Evolutionary conservation across 2,888 invertebrate species (phyloP).

Genomic region (Xestia c-nigrum): DNA sequence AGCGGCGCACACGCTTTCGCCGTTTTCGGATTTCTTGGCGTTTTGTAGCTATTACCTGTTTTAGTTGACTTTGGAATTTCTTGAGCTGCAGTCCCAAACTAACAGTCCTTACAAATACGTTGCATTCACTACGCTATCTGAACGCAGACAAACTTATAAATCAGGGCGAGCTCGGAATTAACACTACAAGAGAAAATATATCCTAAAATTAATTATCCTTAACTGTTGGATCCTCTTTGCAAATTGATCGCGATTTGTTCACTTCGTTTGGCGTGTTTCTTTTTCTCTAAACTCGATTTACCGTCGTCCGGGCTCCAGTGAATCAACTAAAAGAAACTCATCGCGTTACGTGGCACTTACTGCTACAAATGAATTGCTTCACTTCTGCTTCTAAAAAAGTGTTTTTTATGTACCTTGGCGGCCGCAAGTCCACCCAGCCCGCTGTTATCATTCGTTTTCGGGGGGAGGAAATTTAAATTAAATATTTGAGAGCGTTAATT

Average conservation of each 20-base stretch:
- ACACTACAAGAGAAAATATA: constrained; percentile 60
- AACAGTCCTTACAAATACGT: constrained; percentile 55
- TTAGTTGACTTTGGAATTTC: constrained; percentile 79
- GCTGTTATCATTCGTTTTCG: constrained; percentile 89
- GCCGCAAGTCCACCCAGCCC: constrained; percentile 79
- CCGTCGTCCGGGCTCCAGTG: constrained; percentile 74
- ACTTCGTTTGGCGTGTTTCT: constrained; percentile 77
- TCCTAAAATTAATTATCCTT: constrained; percentile 73
- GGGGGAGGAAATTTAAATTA: constrained; percentile 89
- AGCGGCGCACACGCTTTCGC: constrained; percentile 87
- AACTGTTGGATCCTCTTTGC: constrained; percentile 72
- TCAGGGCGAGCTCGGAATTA: constrained; percentile 52
- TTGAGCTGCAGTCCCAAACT: constrained; percentile 65
- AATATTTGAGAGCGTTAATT: constrained; percentile 91
- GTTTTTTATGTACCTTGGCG: constrained; percentile 77
- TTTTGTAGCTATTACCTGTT: constrained; percentile 83
- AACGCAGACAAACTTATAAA: constrained; percentile 58
- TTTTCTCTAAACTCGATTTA: constrained; percentile 83
- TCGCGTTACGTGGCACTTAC: constrained; percentile 83
- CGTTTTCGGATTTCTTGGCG: constrained; percentile 85
- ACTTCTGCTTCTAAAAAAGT: constrained; percentile 76
- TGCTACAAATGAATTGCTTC: constrained; percentile 84
- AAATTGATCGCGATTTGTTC: constrained; percentile 84
- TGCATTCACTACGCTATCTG: constrained; percentile 48
- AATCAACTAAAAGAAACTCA: constrained; percentile 84